These are phyloP conservation scores for Globodera rostochiensis DNA, from an alignment of 1,140 invertebrate species.

Conservation along the genomic window DNA sequence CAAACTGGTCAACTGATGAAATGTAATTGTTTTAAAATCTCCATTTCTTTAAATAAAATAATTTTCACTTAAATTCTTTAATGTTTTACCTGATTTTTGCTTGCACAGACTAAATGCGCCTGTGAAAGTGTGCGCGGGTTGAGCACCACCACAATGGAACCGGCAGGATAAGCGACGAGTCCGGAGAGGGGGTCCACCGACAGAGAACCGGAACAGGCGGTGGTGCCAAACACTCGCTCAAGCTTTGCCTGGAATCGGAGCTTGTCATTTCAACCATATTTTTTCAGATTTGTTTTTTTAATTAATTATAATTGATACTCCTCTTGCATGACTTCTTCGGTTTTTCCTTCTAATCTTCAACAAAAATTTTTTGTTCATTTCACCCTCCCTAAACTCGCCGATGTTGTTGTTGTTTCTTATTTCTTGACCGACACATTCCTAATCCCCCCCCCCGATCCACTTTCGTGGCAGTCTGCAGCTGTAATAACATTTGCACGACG, in stretches of 20 bases:
- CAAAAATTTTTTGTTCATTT: not conserved
- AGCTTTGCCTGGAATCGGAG: constrained; percentile 51
- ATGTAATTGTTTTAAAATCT: not conserved
- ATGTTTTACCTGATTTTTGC: constrained; percentile 36
- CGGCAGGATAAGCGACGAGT: constrained; percentile 59
- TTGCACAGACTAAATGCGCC: constrained; percentile 50
- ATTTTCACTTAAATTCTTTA: not conserved
- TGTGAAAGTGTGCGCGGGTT: constrained; percentile 48
- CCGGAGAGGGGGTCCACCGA: constrained; percentile 53
- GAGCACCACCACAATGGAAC: constrained; percentile 58
- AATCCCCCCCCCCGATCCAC: not conserved
- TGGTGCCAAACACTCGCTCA: constrained; percentile 54
- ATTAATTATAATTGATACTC: not conserved
- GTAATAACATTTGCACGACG: constrained; percentile 6
- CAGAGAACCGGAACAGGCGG: constrained; percentile 52
- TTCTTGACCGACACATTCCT: not conserved
- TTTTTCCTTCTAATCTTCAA: not conserved
- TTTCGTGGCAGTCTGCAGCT: not conserved
- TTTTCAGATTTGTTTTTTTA: not conserved
- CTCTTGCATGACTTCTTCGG: not conserved
- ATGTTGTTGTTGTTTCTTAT: not conserved
- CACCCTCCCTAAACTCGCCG: not conserved
- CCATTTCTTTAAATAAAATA: not conserved
- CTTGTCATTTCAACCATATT: not conserved
- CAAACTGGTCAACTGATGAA: constrained; percentile 49